Base-by-base conservation (phyloP, 2,113 vertebrate species). In the Hippoglossus stenolepis region DNA sequence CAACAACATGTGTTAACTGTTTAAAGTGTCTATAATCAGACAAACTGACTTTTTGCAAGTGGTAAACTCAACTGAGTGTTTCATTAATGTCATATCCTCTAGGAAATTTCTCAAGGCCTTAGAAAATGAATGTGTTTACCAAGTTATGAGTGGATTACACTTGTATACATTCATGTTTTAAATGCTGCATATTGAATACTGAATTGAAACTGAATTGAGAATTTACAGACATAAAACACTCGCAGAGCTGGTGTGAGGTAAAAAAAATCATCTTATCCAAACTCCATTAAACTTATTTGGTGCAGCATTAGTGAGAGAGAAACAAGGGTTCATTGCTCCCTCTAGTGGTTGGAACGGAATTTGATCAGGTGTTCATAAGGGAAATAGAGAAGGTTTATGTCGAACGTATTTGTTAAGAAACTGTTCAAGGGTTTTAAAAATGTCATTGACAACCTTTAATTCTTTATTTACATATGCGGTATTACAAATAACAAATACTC, bases 341-440 rank as follows among this genome's bases (percentile, higher is more conserved):
- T 65, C 77, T 70, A 31, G 65, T 64, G 83, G 35, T 18, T 15
- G 24, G 15, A 47, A 47, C 3, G 12, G 38, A 43, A 43, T 43
- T 43, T 43, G 40, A 43, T 43, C 47, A 49, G 17, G 47, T 18
- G 47, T 49, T 17, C 47, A 2, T 18, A 17, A 15, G 12, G 12
- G 45, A 17, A 47, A 47, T 3, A 51, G 47, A 18, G 17, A 43
- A 43, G 40, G 40, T 11, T 31, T 31, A 31, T 31, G 31, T 31
- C 31, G 31, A 31, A 31, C 31, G 7, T 31, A 31, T 31, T 31
- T 31, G 0, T 31, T 31, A 31, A 31, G 28, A 31, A 31, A 31
- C 31, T 31, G 6, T 31, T 13, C 12, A 43, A 43, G 1, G 11
- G 1, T 11, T 43, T 13, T 43, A 13, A 13, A 12, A 43, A 31